Evolutionary conservation across 2,888 invertebrate genomes (phyloP).

Genomic region (Pyrgus malvae): DNA sequence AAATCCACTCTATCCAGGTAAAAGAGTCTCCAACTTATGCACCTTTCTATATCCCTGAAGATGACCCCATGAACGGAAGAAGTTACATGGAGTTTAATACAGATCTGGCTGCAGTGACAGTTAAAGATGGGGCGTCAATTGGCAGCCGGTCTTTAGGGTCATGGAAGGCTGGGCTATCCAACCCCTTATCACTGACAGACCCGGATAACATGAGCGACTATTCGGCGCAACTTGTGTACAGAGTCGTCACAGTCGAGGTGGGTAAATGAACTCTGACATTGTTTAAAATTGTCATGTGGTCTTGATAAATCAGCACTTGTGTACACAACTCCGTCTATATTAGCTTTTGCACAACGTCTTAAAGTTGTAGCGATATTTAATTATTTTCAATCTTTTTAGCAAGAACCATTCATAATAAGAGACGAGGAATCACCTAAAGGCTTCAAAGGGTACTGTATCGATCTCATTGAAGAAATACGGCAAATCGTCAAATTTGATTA

Average conservation of each 20-base stretch:
- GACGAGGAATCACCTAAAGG: slow-evolving; percentile 85
- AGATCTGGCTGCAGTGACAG: slow-evolving; percentile 86
- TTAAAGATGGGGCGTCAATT: slow-evolving; percentile 87
- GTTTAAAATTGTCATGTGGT: slow-evolving; percentile 39
- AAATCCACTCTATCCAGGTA: slow-evolving; percentile 54
- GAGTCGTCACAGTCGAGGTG: slow-evolving; percentile 92
- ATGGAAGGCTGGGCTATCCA: slow-evolving; percentile 89
- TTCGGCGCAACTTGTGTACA: slow-evolving; percentile 91
- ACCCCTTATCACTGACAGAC: slow-evolving; percentile 84
- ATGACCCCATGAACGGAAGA: slow-evolving; percentile 84
- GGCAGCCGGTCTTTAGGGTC: slow-evolving; percentile 87
- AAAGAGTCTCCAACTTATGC: slow-evolving; percentile 87
- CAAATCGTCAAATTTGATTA: slow-evolving; percentile 94
- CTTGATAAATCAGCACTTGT: slow-evolving; percentile 51
- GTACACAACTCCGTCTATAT: slow-evolving; percentile 48
- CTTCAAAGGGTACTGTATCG: slow-evolving; percentile 95
- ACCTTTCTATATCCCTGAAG: slow-evolving; percentile 83
- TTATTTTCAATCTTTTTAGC: slow-evolving; percentile 71
- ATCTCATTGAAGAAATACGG: slow-evolving; percentile 93
- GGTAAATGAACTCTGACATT: slow-evolving; percentile 67
- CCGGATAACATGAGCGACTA: slow-evolving; percentile 87
- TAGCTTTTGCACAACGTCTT: background rate
- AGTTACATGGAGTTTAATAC: slow-evolving; percentile 90
- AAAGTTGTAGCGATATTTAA: slow-evolving; percentile 22
- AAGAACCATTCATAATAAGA: slow-evolving; percentile 91